Conservation (phyloP, 2,113 vertebrate genomes). For the Alligator mississippiensis region DNA sequence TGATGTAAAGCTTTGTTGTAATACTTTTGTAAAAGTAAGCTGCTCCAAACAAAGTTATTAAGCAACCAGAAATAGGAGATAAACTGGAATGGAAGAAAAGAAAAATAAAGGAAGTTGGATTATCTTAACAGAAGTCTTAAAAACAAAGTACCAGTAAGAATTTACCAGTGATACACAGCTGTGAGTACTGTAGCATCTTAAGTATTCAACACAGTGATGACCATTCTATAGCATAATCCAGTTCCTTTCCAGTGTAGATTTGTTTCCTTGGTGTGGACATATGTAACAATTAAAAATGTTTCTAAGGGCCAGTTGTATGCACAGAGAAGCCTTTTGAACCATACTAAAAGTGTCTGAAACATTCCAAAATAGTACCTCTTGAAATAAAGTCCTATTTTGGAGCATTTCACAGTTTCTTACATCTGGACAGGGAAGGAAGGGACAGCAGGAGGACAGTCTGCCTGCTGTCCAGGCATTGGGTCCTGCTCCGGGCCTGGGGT, state of each 20-base stretch:
- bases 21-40: neutral
- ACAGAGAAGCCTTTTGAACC: no score
- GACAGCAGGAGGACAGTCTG: no score
- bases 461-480: no score
- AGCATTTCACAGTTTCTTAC: no score
- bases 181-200: neutral
- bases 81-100: neutral
- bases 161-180: neutral
- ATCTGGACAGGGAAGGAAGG: no score
- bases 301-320: no score
- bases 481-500: no score
- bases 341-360: no score
- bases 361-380: no score
- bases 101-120: neutral
- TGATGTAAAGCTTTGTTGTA: neutral
- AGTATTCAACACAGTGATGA: neutral
- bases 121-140: neutral
- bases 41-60: neutral
- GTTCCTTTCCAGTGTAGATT: conserved; percentile 15
- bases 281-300: no score
- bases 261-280: neutral
- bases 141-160: neutral
- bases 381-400: no score
- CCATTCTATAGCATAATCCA: conserved; percentile 2
- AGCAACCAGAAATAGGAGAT: neutral